Base-by-base conservation (phyloP, 2,797 vertebrate genomes). In the Hybognathus amarus region DNA sequence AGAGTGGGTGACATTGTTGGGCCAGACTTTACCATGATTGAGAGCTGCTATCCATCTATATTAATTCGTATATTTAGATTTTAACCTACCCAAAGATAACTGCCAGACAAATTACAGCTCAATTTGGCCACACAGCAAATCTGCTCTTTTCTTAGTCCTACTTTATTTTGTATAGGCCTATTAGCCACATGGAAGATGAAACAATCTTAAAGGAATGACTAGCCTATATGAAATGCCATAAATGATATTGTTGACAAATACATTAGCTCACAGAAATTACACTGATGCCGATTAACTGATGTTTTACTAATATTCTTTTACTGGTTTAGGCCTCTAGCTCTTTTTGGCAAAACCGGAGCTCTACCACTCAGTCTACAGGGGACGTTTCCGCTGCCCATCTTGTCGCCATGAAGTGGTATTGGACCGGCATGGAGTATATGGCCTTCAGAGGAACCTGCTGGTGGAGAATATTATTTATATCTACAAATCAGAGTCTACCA, bases 381-480 rank as follows among this genome's bases (percentile, higher is more conserved):
- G 96, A 0, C 95, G 96, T 9, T 97, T 98, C 91, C 95, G 97
- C 63, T 98, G 97, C 85, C 97, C 96, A 0, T 97, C 97, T 0
- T 98, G 97, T 87, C 95, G 96, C 18, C 97, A 97, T 0, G 96
- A 98, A 89, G 96, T 97, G 73, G 93, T 96, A 59, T 93, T 98
- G 89, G 96, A 97, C 90, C 94, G 97, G 22, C 97, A 98, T 0
- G 97, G 97, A 0, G 95, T 98, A 36, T 97, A 95, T 2, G 96
- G 97, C 3, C 91, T 97, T 81, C 97, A 97, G 90, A 92, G 97
- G 82, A 97, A 98, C 91, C 95, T 97, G 82, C 93, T 98, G 20
- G 96, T 98, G 89, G 97, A 98, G 90, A 98, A 97, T 90, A 98
- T 97, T 70, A 96, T 98, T 0, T 96, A 98, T 90, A 96, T 97